phyloP scores from a whole-genome alignment of 2,797 vertebrate genomes.

The Ptychobarbus kaznakovi region DNA sequence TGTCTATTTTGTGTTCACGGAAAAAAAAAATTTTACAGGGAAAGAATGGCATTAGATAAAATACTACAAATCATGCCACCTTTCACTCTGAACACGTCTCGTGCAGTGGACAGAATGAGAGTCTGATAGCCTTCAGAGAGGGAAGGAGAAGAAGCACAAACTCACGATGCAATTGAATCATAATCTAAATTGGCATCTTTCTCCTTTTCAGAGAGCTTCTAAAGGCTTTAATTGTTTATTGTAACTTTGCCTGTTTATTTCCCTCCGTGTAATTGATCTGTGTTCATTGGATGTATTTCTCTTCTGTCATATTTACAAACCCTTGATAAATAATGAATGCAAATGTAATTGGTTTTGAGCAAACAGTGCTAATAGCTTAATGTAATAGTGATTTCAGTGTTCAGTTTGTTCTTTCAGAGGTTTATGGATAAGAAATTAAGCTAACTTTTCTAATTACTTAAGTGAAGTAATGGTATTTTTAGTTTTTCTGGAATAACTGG shows the following conservation, averaged over 20 bases:
- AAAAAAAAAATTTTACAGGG: background rate
- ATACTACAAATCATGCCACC: background rate
- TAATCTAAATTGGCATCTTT: constrained; percentile 17
- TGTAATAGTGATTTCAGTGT: background rate
- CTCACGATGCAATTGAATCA: background rate
- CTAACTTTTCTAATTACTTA: background rate
- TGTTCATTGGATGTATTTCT: background rate
- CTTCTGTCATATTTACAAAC: constrained; percentile 13
- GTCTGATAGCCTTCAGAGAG: background rate
- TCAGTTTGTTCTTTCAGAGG: background rate
- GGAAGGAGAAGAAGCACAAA: background rate
- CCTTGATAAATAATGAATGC: constrained; percentile 1
- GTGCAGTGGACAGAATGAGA: background rate
- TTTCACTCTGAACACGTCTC: background rate
- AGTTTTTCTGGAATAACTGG: background rate
- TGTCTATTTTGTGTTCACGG: background rate
- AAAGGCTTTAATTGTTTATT: constrained; percentile 5
- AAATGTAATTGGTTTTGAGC: constrained; percentile 6
- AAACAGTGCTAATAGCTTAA: background rate
- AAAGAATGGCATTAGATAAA: background rate
- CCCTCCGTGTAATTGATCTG: background rate
- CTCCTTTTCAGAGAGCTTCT: background rate
- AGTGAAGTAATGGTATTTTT: background rate
- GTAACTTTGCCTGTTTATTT: constrained; percentile 20
- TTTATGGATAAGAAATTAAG: background rate